These are phyloP conservation scores for Hycleus phaleratus DNA, from an alignment of 1,140 invertebrate genomes.

Conservation along the genomic window DNA sequence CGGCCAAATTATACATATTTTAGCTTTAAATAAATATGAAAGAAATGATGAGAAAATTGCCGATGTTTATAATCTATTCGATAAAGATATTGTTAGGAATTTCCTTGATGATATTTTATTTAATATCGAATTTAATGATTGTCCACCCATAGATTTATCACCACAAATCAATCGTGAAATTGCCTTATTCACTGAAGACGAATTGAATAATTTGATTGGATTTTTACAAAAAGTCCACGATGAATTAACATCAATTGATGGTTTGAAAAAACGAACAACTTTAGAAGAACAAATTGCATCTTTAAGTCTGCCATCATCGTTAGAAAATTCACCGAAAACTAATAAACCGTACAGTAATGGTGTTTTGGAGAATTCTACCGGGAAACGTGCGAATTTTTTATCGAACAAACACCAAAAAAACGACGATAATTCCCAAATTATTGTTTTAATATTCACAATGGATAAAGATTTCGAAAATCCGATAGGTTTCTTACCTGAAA, in stretches of 20 bases:
- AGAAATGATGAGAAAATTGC: constrained; percentile 62
- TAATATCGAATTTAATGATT: constrained; percentile 49
- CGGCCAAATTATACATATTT: constrained; percentile 83
- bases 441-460: constrained; percentile 62
- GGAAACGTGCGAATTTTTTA: background rate
- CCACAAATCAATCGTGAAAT: constrained; percentile 54
- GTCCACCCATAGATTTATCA: constrained; percentile 49
- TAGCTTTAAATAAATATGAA: constrained; percentile 79
- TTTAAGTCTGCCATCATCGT: constrained; percentile 1
- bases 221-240: constrained; percentile 44
- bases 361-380: background rate
- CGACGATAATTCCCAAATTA: background rate
- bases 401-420: background rate
- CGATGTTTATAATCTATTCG: constrained; percentile 70
- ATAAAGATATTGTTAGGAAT: constrained; percentile 66
- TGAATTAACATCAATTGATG: constrained; percentile 9
- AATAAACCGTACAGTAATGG: constrained; percentile 16
- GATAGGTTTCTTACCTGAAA: constrained; percentile 63
- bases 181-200: constrained; percentile 59
- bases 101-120: constrained; percentile 65
- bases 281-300: constrained; percentile 28
- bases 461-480: constrained; percentile 48
- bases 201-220: constrained; percentile 56
- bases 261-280: constrained; percentile 19
- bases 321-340: constrained; percentile 27